Evolutionary conservation across 2,113 vertebrate genomes (phyloP).

Genomic region (Zosterops pallidus): DNA sequence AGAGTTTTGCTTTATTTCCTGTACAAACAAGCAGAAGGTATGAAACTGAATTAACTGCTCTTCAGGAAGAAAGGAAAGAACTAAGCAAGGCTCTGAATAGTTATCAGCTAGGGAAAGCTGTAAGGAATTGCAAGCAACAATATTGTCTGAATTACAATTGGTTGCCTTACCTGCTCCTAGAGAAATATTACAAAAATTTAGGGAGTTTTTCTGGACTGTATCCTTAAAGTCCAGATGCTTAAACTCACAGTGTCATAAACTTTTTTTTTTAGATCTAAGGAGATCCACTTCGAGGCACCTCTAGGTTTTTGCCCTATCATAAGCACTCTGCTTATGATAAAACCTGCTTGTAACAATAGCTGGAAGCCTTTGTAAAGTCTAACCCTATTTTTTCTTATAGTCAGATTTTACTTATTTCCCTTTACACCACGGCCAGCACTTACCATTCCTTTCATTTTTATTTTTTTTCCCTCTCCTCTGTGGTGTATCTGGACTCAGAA

Average conservation of each 20-base stretch:
- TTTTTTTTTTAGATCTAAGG: not conserved
- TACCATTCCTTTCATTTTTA: not conserved
- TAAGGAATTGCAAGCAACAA: not conserved
- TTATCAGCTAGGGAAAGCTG: not conserved
- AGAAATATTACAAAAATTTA: not conserved
- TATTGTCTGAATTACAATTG: not conserved
- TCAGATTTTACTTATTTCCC: not conserved
- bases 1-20: not conserved
- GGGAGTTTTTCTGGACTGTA: not conserved
- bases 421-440: not conserved
- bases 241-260: not conserved
- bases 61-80: not conserved
- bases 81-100: not conserved
- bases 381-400: not conserved
- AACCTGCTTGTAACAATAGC: not conserved
- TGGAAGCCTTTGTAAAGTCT: not conserved
- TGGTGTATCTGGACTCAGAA: not conserved
- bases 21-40: not conserved
- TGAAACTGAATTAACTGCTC: not conserved
- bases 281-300: not conserved
- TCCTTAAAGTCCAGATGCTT: not conserved
- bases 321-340: not conserved
- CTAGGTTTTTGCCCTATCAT: not conserved
- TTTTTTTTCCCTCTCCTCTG: accelerated
- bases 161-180: not conserved